phyloP scores from a whole-genome alignment of 2,888 invertebrate species.

The Lithophane ornitopus region DNA sequence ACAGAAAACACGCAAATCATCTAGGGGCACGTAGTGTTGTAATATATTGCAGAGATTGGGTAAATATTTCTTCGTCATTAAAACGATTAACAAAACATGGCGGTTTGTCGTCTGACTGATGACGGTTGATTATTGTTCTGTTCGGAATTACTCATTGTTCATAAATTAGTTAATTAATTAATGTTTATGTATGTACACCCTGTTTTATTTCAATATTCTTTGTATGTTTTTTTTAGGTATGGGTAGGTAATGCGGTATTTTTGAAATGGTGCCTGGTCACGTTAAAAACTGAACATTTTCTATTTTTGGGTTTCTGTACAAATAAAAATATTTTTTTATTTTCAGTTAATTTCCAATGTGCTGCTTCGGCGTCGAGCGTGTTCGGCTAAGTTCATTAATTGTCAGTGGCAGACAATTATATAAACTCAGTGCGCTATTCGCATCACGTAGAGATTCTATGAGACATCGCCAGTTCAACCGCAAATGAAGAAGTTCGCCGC shows the following conservation, averaged over 20 bases:
- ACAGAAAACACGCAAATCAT: constrained; percentile 78
- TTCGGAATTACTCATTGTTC: constrained; percentile 12
- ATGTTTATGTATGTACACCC: background rate
- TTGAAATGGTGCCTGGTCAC: background rate
- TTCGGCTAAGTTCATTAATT: constrained; percentile 60
- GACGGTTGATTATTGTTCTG: constrained; percentile 40
- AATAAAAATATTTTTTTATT: background rate
- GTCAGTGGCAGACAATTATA: constrained; percentile 51
- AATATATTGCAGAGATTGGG: constrained; percentile 66
- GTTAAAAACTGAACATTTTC: background rate
- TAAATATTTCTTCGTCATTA: constrained; percentile 64
- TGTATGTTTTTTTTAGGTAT: background rate
- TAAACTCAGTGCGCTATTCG: constrained; percentile 70
- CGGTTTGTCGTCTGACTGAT: constrained; percentile 36
- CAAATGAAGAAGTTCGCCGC: constrained; percentile 78
- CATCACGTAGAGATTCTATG: constrained; percentile 83
- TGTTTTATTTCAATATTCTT: constrained; percentile 10
- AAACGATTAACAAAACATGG: constrained; percentile 52
- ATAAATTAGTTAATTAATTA: constrained; percentile 18
- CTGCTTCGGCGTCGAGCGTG: constrained; percentile 24
- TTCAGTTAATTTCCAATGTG: constrained; percentile 37
- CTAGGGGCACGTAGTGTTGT: constrained; percentile 63
- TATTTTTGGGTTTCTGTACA: background rate
- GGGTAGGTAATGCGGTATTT: background rate
- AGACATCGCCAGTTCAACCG: constrained; percentile 79